Conservation (phyloP, 2,888 invertebrate genomes). For the Oligia fasciuncula region DNA sequence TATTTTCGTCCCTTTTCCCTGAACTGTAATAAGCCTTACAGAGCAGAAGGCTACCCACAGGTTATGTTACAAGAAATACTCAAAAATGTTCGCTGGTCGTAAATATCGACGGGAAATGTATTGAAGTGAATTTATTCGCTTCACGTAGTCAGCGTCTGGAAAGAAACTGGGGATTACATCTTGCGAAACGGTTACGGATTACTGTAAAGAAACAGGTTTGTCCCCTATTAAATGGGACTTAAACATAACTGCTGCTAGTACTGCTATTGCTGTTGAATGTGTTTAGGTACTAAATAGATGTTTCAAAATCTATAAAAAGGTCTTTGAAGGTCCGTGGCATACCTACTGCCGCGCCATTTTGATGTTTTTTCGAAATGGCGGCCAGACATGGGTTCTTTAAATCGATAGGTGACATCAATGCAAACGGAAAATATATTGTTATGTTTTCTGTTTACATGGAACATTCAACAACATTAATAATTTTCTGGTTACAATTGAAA, state of each 20-base stretch:
- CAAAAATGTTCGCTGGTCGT: constrained; percentile 5
- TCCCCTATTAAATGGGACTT: background rate
- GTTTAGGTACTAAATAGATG: too few species aligned
- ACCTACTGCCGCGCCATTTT: too few species aligned
- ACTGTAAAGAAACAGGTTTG: background rate
- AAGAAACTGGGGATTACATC: background rate
- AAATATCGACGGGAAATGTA: constrained; percentile 17
- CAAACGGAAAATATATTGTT: too few species aligned
- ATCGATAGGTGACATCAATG: too few species aligned
- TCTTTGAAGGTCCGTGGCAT: too few species aligned
- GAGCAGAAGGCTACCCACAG: background rate
- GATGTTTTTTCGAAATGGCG: too few species aligned
- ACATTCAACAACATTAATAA: background rate
- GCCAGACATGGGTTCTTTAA: too few species aligned
- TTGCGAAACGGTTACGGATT: background rate
- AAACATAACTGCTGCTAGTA: too few species aligned
- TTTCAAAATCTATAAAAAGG: too few species aligned
- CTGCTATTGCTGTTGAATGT: too few species aligned
- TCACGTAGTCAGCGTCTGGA: constrained; percentile 18
- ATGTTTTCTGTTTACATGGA: too few species aligned
- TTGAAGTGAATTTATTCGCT: constrained; percentile 41
- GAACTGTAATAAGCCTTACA: constrained; percentile 11
- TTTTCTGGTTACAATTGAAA: background rate
- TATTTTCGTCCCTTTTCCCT: background rate
- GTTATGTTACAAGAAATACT: background rate